Conservation (phyloP, 2,888 invertebrate genomes). For the Heliconius cydno region DNA sequence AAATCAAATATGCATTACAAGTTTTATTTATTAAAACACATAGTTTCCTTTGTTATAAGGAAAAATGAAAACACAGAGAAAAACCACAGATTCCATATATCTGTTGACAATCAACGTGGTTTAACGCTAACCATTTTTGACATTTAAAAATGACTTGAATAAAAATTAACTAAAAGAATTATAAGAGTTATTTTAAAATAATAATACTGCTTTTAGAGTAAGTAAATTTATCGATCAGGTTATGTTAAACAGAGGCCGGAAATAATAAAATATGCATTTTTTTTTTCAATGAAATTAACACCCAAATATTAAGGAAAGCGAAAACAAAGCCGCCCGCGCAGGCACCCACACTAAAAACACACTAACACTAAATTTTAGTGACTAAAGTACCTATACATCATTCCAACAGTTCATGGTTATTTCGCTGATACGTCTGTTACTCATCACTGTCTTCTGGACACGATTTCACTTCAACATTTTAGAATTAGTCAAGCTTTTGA, state of each 20-base stretch:
- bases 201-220: neutral
- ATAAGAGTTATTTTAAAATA: neutral
- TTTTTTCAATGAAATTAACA: conserved; percentile 50
- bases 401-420: conserved; percentile 48
- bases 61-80: neutral
- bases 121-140: neutral
- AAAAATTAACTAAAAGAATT: neutral
- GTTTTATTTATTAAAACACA: neutral
- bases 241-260: conserved; percentile 24
- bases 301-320: conserved; percentile 53
- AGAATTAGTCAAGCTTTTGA: conserved; percentile 38
- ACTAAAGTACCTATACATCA: conserved; percentile 38
- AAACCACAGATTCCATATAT: neutral
- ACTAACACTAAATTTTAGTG: neutral
- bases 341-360: conserved; percentile 47
- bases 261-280: neutral
- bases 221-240: neutral
- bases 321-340: conserved; percentile 69
- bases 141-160: neutral
- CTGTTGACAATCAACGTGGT: neutral
- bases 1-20: neutral
- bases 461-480: conserved; percentile 40
- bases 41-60: neutral
- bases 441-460: conserved; percentile 34
- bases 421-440: conserved; percentile 42